Conservation (phyloP, 2,113 vertebrate genomes). For the Python bivittatus region DNA sequence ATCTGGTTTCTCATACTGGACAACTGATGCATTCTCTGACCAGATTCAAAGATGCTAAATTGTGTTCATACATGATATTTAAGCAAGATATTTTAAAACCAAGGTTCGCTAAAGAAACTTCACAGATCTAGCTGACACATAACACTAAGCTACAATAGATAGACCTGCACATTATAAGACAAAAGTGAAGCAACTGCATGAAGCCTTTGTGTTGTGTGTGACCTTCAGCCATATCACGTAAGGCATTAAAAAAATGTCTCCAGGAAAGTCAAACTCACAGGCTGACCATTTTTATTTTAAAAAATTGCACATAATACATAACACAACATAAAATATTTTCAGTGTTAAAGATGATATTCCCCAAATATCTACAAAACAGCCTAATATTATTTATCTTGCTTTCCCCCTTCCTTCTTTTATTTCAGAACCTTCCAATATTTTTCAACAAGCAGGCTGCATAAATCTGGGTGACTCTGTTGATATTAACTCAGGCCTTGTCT, state of each 20-base stretch:
- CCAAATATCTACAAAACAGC: neutral
- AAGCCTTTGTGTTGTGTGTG: neutral
- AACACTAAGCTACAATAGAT: neutral
- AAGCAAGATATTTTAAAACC: neutral
- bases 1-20: neutral
- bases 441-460: constrained; percentile 23
- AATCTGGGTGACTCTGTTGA: constrained; percentile 42
- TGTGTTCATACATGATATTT: neutral
- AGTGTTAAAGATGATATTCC: neutral
- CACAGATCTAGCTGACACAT: neutral
- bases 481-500: constrained; percentile 54
- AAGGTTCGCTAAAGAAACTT: neutral
- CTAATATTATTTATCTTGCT: constrained; percentile 26
- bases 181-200: neutral
- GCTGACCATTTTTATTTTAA: neutral
- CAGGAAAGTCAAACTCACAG: neutral
- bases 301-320: neutral
- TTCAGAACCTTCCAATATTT: constrained; percentile 20
- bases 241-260: neutral
- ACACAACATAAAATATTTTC: neutral
- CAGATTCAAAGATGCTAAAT: neutral
- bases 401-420: neutral
- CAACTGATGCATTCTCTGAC: neutral
- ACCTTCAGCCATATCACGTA: neutral
- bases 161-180: neutral